A percentile compares a stretch with the other conserved stretches of the same genome.
Conservation (phyloP, 2,113 vertebrate genomes). For the Megaceryle maxima region DNA sequence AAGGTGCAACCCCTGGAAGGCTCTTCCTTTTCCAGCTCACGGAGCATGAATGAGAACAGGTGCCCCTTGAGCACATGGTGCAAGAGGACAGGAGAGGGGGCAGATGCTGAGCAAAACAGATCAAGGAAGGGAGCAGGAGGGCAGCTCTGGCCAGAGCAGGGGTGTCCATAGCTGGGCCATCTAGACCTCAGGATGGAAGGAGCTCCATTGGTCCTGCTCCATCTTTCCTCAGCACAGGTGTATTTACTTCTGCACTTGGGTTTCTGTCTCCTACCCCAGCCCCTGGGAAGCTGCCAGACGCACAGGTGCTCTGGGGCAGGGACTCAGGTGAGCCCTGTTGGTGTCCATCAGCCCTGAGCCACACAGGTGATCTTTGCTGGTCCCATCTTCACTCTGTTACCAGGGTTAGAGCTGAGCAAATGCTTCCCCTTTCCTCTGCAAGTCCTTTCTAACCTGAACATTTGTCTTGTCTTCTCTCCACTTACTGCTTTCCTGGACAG, state of each 20-base stretch:
- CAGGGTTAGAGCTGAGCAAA: background rate
- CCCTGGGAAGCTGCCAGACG: background rate
- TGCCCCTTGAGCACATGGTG: background rate
- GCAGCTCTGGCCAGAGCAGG: background rate
- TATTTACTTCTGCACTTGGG: background rate
- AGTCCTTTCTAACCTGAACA: conserved; percentile 72
- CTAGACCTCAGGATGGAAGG: background rate
- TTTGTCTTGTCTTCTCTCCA: conserved; percentile 69
- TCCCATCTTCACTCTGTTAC: background rate
- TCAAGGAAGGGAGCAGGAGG: background rate
- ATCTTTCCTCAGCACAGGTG: background rate
- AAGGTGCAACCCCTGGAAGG: background rate
- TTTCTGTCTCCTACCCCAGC: background rate
- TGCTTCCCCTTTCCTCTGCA: conserved; percentile 46
- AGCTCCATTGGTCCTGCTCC: background rate
- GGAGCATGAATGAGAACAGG: background rate
- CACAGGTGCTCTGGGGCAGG: background rate
- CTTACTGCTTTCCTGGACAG: conserved; percentile 85
- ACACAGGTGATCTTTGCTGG: background rate
- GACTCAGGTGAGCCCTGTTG: background rate
- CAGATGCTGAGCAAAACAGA: background rate
- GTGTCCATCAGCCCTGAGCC: background rate
- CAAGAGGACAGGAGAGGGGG: background rate
- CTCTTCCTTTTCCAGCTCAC: background rate
- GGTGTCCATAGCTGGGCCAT: background rate